phyloP scores from a whole-genome alignment of 2,113 vertebrate genomes.

The Varanus salvator region DNA sequence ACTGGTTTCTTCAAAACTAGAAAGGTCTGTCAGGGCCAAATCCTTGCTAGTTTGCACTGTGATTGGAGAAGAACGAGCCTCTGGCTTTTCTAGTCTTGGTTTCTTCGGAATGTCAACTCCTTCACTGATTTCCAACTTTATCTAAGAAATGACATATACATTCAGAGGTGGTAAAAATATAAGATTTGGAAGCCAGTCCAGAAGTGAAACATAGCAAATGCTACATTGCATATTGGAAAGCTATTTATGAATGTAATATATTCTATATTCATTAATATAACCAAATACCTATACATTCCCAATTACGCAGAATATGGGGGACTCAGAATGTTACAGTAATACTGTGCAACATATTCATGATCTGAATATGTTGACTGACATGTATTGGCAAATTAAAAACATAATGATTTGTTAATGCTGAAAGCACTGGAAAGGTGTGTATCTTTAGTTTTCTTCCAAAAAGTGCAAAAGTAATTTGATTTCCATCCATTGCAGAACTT shows the following conservation, averaged over 20 bases:
- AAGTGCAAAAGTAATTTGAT: neutral
- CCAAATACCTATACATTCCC: neutral
- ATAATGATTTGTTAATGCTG: no score
- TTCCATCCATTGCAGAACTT: neutral
- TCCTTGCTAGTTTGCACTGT: slow-evolving; percentile 92
- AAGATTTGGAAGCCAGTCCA: neutral
- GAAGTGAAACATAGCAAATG: neutral
- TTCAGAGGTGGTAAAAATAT: neutral
- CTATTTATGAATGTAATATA: neutral
- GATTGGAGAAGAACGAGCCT: slow-evolving; percentile 89
- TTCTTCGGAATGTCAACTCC: slow-evolving; percentile 89
- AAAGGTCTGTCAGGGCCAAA: slow-evolving; percentile 87
- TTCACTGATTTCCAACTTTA: slow-evolving; percentile 85
- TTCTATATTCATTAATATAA: neutral
- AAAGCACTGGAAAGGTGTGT: neutral
- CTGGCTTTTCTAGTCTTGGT: slow-evolving; percentile 89
- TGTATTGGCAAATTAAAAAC: neutral
- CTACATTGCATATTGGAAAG: neutral
- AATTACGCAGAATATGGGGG: neutral
- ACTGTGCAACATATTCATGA: neutral
- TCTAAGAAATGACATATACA: slow-evolving; percentile 69
- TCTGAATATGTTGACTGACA: neutral
- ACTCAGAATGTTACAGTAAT: neutral
- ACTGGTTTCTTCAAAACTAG: slow-evolving; percentile 93
- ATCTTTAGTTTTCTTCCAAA: neutral